A percentile compares a stretch with the other conserved stretches of the same genome.
Conservation (phyloP, 2,113 vertebrate species). For the Oreocharis arfaki region DNA sequence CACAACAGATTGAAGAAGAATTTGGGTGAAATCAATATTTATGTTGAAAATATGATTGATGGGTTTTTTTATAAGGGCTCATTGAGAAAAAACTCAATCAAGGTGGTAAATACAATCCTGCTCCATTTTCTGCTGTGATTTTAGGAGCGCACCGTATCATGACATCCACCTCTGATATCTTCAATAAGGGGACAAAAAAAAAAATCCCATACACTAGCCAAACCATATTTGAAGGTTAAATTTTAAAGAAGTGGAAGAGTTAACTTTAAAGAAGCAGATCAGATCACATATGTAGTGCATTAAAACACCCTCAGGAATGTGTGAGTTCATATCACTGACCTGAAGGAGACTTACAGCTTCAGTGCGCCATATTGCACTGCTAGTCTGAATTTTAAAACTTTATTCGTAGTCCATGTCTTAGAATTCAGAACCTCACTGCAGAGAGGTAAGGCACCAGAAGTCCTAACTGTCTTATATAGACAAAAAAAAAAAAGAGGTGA, state of each 20-base stretch:
- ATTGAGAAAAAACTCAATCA: not conserved
- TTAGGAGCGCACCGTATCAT: not conserved
- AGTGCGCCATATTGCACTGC: not conserved
- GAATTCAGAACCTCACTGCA: not conserved
- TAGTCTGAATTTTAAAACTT: not conserved
- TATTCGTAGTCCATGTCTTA: not conserved
- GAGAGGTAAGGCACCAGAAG: not conserved
- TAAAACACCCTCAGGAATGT: not conserved
- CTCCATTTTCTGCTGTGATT: not conserved
- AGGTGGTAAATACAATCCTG: not conserved
- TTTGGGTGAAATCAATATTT: not conserved
- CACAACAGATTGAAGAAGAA: not conserved
- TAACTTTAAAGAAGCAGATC: not conserved
- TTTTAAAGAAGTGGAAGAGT: not conserved
- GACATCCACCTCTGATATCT: not conserved
- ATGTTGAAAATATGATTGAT: not conserved
- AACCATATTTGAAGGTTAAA: not conserved
- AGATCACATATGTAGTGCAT: not conserved
- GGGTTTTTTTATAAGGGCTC: not conserved
- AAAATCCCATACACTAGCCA: not conserved
- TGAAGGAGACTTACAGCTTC: not conserved
- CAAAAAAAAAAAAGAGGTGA: accelerated
- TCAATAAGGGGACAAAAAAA: not conserved
- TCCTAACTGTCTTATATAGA: not conserved
- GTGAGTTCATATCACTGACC: not conserved